These are phyloP conservation scores for Drosophila eugracilis DNA, from an alignment of 1,140 invertebrate species.

Conservation along the genomic window DNA sequence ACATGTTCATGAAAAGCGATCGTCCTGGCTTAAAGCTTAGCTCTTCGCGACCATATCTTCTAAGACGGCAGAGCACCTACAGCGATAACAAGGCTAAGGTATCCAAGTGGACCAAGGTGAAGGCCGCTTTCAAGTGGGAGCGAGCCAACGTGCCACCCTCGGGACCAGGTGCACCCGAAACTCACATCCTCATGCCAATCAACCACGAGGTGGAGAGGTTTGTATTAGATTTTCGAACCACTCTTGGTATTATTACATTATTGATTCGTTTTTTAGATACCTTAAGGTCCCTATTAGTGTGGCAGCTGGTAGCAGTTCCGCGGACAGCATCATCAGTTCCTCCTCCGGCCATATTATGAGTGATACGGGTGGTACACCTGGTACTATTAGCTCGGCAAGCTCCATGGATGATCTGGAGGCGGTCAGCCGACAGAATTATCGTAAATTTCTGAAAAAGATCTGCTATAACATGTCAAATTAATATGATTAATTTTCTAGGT, in stretches of 20 bases:
- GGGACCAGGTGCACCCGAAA: conserved; percentile 77
- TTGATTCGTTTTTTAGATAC: conserved; percentile 43
- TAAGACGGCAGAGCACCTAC: conserved; percentile 78
- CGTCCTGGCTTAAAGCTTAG: conserved; percentile 41
- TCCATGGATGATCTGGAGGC: conserved; percentile 81
- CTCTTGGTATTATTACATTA: background rate
- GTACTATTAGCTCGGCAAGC: conserved; percentile 80
- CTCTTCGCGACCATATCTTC: conserved; percentile 56
- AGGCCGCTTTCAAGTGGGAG: conserved; percentile 92
- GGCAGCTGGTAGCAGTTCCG: conserved; percentile 85
- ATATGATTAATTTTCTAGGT: conserved; percentile 30
- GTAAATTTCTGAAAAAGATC: conserved; percentile 36
- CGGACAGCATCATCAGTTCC: conserved; percentile 85
- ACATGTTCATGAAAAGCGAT: conserved; percentile 61
- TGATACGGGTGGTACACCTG: conserved; percentile 73
- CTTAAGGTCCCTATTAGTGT: conserved; percentile 85
- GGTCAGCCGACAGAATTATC: conserved; percentile 45
- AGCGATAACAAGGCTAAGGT: conserved; percentile 83
- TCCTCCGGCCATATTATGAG: conserved; percentile 83
- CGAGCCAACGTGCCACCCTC: conserved; percentile 86
- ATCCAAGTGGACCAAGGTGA: conserved; percentile 93
- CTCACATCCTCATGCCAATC: conserved; percentile 73
- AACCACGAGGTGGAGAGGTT: conserved; percentile 84
- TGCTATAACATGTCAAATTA: background rate
- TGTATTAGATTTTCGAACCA: background rate